Base-by-base conservation (phyloP, 2,888 invertebrate genomes). In the Dascillus cervinus region DNA sequence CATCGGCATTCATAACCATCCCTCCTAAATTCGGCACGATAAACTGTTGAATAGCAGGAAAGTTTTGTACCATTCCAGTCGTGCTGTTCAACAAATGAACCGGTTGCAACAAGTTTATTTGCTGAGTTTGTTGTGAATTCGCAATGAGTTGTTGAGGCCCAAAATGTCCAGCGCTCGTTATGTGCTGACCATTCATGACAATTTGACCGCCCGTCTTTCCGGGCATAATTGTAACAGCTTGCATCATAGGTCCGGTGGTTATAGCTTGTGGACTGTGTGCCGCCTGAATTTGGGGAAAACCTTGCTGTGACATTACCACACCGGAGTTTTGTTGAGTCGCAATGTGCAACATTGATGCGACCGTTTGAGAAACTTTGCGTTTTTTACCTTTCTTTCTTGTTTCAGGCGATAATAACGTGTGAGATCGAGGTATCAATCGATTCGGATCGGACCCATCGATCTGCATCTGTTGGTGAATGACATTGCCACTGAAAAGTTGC, bases 1-100 rank as follows among this genome's bases (percentile, higher is more conserved):
- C 68, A 51, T 82, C 82, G 0, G 85, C 79, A 5, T 83, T 79
- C 82, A 88, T 83, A 1, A 89, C 82, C 78, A 88, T 79, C 1
- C 87, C 82, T 8, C 83, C 62, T 2, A 84, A 65, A 44, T 87
- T 85, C 6, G 87, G 87, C 32, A 88, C 79, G 29, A 88, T 78
- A 49, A 88, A 80, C 54, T 88, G 88, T 56, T 87, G 88, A 47
- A 83, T 82, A 0, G 81, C 77, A 0, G 82, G 82, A 56, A 83
- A 82, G 55, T 83, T 83, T 27, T 81, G 79, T 43, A 83, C 77
- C 35, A 81, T 76, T 3, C 77, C 75, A 17, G 77, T 72, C 0
- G 77, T 67, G 26, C 78, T 75, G 32, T 84, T 85, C 37, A 86
- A 73, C 41, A 88, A 65, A 65, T 87, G 87, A 15, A 88, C 82